Base-by-base conservation (phyloP, 2,797 vertebrate species). In the Pyrocephalus nanus region DNA sequence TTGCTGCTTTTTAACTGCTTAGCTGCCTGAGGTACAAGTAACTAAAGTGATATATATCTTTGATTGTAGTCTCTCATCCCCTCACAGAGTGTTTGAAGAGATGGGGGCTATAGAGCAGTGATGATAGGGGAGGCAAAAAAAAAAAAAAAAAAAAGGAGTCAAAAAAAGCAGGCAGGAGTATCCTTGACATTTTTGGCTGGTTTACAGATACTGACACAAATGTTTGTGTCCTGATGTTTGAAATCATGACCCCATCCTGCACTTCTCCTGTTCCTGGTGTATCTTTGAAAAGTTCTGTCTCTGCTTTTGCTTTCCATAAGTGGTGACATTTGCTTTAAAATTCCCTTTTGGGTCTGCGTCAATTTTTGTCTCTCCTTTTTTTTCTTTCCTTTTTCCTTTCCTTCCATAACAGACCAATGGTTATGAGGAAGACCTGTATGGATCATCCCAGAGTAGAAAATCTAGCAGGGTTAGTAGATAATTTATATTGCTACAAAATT, bases 391-490 rank as follows among this genome's bases (percentile, higher is more conserved):
- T 61, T 62, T 90, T 40, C 72, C 40, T 95, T 92, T 94, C 58
- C 85, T 50, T 57, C 91, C 85, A 0, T 80, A 67, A 90, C 98
- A 99, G 99, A 98, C 96, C 88, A 99, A 98, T 94, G 98, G 98
- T 97, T 98, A 93, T 79, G 98, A 98, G 51, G 98, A 98, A 82
- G 98, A 98, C 12, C 30, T 97, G 91, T 95, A 78, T 7, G 98
- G 97, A 96, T 94, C 97, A 9, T 88, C 97, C 75, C 97, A 96
- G 83, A 98, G 95, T 82, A 97, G 98, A 64, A 96, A 98, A 80
- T 98, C 98, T 96, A 98, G 98, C 98, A 98, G 99, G 98, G 99
- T 99, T 93, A 98, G 98, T 98, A 97, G 89, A 94, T 92, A 5
- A n/a, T 88, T 92, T 94, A 36, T 87, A 16, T 81, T 55, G 55